Evolutionary conservation across 2,797 vertebrate genomes (phyloP).

Genomic region (Siniperca scherzeri): DNA sequence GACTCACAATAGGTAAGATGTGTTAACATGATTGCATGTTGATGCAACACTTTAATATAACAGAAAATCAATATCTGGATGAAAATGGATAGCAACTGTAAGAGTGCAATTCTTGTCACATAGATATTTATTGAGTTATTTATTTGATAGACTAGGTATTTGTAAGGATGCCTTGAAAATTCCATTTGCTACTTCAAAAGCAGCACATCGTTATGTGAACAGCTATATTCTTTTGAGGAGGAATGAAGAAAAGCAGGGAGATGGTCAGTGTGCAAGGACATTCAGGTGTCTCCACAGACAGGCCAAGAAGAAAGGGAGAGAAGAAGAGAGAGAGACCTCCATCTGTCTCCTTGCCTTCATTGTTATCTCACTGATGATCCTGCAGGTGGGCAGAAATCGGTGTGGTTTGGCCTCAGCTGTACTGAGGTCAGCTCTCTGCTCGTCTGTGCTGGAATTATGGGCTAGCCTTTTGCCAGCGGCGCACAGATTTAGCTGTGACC

Average conservation of each 20-base stretch:
- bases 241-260: slow-evolving; percentile 37
- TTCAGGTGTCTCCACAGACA: slow-evolving; percentile 76
- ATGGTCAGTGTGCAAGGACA: slow-evolving; percentile 67
- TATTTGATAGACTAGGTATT: slow-evolving; percentile 45
- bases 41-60: slow-evolving; percentile 79
- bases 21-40: slow-evolving; percentile 86
- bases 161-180: slow-evolving; percentile 52
- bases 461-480: slow-evolving; percentile 88
- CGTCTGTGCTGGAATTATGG: slow-evolving; percentile 91
- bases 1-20: slow-evolving; percentile 86
- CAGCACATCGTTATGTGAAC: slow-evolving; percentile 27
- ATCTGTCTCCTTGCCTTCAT: slow-evolving; percentile 74
- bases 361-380: slow-evolving; percentile 85
- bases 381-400: slow-evolving; percentile 86
- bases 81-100: slow-evolving; percentile 51
- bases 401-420: slow-evolving; percentile 80
- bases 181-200: slow-evolving; percentile 45
- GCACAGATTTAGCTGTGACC: slow-evolving; percentile 91
- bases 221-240: slow-evolving; percentile 44
- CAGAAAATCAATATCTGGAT: slow-evolving; percentile 67
- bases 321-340: slow-evolving; percentile 24
- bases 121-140: slow-evolving; percentile 58
- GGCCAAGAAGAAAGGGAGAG: slow-evolving; percentile 61
- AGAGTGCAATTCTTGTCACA: slow-evolving; percentile 40
- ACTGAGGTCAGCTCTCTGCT: slow-evolving; percentile 85